Evolutionary conservation across 2,113 vertebrate genomes (phyloP).

Genomic region (Ctenomys sociabilis): DNA sequence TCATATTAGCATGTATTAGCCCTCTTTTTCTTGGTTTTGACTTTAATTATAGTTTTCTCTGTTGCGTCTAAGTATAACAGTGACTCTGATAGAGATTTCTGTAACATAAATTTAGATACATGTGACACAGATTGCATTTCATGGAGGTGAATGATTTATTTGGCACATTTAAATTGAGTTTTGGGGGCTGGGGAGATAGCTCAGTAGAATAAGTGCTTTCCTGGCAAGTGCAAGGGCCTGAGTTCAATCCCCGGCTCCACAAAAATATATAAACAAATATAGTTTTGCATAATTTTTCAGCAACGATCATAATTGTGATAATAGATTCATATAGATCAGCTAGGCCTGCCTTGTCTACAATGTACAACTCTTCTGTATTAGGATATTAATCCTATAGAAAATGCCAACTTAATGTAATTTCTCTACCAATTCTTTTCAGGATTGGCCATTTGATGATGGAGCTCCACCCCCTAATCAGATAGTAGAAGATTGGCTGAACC

Average conservation of each 20-base stretch:
- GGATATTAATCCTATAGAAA: conserved; percentile 24
- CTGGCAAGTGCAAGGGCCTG: no score
- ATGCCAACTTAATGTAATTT: conserved; percentile 48
- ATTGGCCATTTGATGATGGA: conserved; percentile 99
- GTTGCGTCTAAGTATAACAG: conserved; percentile 70
- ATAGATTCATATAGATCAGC: neutral
- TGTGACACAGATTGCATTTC: neutral
- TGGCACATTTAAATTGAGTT: conserved; percentile 30
- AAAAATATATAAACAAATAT: no score
- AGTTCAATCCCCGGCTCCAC: no score
- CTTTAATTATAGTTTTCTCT: conserved; percentile 64
- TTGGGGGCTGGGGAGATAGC: no score
- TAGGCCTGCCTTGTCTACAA: neutral
- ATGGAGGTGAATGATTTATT: conserved; percentile 41
- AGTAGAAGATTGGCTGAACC: conserved; percentile 98
- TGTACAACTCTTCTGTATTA: neutral
- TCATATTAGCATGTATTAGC: neutral
- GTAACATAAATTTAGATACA: neutral
- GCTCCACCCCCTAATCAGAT: conserved; percentile 96
- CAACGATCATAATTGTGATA: conserved; percentile 2
- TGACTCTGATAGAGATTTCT: conserved; percentile 32
- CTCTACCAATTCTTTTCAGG: conserved; percentile 83
- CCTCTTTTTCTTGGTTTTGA: neutral
- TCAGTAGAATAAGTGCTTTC: no score
- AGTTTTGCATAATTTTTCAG: conserved; percentile 51